phyloP scores from a whole-genome alignment of 2,888 invertebrate species.

The Hydriomena furcata region DNA sequence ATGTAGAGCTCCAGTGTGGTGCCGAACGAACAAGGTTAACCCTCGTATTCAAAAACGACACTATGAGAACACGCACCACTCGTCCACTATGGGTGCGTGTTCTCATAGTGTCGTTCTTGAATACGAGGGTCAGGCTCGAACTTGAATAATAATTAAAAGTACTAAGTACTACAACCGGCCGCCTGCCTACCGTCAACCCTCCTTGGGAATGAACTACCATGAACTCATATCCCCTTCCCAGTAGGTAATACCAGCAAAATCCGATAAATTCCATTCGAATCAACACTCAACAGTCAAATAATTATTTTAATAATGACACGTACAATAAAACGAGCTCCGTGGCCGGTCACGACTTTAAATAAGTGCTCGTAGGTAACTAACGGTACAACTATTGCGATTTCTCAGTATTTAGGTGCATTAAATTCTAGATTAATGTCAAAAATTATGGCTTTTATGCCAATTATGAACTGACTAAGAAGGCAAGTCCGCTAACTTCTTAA shows the following conservation, averaged over 20 bases:
- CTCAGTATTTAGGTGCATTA: slow-evolving; percentile 17
- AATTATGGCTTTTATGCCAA: not conserved
- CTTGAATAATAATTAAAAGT: too few species aligned
- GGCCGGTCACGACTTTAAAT: slow-evolving; percentile 31
- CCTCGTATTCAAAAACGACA: too few species aligned
- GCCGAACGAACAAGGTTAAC: too few species aligned
- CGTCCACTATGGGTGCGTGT: too few species aligned
- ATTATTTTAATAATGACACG: slow-evolving; percentile 56
- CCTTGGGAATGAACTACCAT: too few species aligned
- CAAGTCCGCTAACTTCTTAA: not conserved
- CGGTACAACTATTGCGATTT: slow-evolving; percentile 18
- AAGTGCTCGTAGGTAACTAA: slow-evolving; percentile 23
- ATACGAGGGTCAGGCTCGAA: too few species aligned
- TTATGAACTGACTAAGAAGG: not conserved
- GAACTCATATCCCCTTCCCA: not conserved
- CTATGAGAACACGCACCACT: too few species aligned
- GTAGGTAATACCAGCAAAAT: slow-evolving; percentile 32
- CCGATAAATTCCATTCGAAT: slow-evolving; percentile 45
- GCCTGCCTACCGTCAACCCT: too few species aligned
- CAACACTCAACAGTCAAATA: slow-evolving; percentile 39
- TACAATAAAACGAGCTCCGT: slow-evolving; percentile 35
- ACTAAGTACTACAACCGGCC: too few species aligned
- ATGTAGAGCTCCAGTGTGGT: too few species aligned
- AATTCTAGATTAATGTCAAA: slow-evolving; percentile 10
- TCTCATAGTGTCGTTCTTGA: too few species aligned